Evolutionary conservation across 2,797 vertebrate species (phyloP), one percentile per base, ranked within the genome.

Genomic region (Takifugu rubripes): DNA sequence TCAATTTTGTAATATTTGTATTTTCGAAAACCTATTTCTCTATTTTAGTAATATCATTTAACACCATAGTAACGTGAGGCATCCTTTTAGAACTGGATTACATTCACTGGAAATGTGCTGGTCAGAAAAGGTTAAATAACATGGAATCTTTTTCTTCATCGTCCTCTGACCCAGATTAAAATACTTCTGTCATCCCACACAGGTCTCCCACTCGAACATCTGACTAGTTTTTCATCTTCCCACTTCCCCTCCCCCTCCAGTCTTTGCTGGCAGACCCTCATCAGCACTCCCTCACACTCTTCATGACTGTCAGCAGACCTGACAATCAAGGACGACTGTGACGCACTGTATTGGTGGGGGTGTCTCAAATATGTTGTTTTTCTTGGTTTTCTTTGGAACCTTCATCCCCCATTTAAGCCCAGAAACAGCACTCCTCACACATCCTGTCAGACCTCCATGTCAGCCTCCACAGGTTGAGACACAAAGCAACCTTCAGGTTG

Each of bases 131-230:
- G 36, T 36, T 36, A 11, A 3, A 40, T 3, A 40, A 40, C 14
- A 40, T 56, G 56, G 36, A 68, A 64, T 72, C 49, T 2, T 40
- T 79, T 68, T 76, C 8, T 74, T 61, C 36, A 59, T 68, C 77
- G 86, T 74, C 81, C 66, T 70, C 54, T 52, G 71, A 59, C 68
- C 73, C 72, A 76, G 74, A 45, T 62, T 71, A 12, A 71, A 64
- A 52, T 61, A 25, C 49, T 47, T 56, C 42, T 56, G 62, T 46
- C 68, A 44, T 50, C 66, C 71, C 71, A 77, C 68, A 55, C 25
- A 52, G 8, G 1, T 75, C 72, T 81, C 79, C 76, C 79, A 81
- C 84, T 84, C 67, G 84, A 77, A 75, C 73, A 70, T 82, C 75
- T 79, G 66, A 72, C 56, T 66, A 75, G 68, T 81, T 74, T 72